These are phyloP conservation scores for Syrphus vitripennis DNA, from an alignment of 2,888 invertebrate species.

Conservation along the genomic window DNA sequence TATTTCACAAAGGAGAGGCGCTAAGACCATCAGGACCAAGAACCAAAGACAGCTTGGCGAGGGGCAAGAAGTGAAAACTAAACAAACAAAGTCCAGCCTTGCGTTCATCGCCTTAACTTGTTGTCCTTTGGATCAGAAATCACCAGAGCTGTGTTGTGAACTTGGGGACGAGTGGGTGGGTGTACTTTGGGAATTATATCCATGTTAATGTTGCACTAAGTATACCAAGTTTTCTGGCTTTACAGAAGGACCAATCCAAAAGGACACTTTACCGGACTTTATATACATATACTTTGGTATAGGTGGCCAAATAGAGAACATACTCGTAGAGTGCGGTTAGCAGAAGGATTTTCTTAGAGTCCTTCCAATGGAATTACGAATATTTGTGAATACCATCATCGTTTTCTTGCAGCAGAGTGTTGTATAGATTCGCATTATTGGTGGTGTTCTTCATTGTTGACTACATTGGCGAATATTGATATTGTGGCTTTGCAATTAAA, in stretches of 20 bases:
- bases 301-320: background rate
- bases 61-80: conserved; percentile 64
- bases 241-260: conserved; percentile 22
- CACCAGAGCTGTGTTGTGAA: conserved; percentile 7
- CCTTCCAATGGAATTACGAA: conserved; percentile 50
- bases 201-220: conserved; percentile 56
- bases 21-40: background rate
- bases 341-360: conserved; percentile 47
- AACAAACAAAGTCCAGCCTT: conserved; percentile 62
- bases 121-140: conserved; percentile 63
- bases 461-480: conserved; percentile 63
- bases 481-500: conserved; percentile 69
- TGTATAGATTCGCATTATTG: conserved; percentile 53
- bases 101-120: conserved; percentile 56
- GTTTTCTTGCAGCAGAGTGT: background rate
- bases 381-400: conserved; percentile 49
- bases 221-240: conserved; percentile 32
- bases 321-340: conserved; percentile 19
- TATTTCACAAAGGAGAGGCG: conserved; percentile 53
- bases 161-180: background rate
- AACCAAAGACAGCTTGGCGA: background rate
- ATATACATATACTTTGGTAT: conserved; percentile 16
- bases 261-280: conserved; percentile 29
- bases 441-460: conserved; percentile 60
- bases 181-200: background rate